A percentile compares a stretch with the other conserved stretches of the same genome.
Conservation (phyloP, 1,140 invertebrate species). For the Melipona quadrifasciata region DNA sequence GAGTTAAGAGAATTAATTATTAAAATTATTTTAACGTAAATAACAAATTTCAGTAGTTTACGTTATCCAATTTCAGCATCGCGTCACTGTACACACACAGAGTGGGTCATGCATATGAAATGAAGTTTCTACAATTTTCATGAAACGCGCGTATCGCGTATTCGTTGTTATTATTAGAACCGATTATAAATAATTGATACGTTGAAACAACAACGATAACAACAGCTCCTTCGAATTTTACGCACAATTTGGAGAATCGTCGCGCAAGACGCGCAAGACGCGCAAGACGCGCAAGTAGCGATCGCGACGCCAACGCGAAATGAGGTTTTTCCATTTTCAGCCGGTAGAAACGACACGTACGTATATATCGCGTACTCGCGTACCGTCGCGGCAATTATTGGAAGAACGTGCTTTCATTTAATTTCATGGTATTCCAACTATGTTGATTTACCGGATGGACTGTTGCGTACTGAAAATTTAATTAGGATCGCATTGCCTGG, state of each 20-base stretch:
- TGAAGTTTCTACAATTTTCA: too few species aligned
- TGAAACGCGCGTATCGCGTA: too few species aligned
- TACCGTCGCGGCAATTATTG: conserved; percentile 30
- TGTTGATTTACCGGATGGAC: conserved; percentile 47
- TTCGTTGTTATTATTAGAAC: too few species aligned
- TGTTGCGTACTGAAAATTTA: conserved; percentile 47
- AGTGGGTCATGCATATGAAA: too few species aligned
- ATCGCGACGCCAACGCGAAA: not conserved
- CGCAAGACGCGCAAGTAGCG: not conserved
- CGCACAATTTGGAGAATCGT: too few species aligned
- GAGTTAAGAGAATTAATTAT: not conserved
- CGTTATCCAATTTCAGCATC: not conserved
- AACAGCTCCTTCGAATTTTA: too few species aligned
- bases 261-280: too few species aligned
- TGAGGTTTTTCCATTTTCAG: not conserved
- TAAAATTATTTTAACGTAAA: not conserved
- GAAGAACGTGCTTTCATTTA: conserved; percentile 53
- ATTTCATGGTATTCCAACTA: conserved; percentile 44
- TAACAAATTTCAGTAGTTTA: not conserved
- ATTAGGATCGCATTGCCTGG: conserved; percentile 42
- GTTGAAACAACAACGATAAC: too few species aligned
- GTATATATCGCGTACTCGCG: not conserved
- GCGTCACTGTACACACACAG: not conserved
- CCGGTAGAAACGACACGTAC: not conserved
- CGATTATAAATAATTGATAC: too few species aligned